These are phyloP conservation scores for Spermophilus dauricus DNA, from an alignment of 2,113 vertebrate genomes.

Conservation along the genomic window DNA sequence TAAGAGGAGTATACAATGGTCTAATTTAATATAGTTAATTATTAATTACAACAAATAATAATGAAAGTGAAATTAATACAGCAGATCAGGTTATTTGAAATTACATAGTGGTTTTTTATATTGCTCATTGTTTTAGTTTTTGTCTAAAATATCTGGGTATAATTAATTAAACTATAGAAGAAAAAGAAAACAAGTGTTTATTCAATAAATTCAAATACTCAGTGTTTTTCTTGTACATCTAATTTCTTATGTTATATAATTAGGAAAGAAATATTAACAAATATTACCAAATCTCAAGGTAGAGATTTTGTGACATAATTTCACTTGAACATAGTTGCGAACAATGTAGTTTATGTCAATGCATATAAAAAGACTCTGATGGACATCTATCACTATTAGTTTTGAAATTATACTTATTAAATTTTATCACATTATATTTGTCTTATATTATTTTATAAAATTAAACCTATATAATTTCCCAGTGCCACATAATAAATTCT, in stretches of 20 bases:
- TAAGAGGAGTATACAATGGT: neutral
- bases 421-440: neutral
- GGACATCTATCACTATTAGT: neutral
- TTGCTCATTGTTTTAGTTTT: neutral
- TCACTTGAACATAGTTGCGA: neutral
- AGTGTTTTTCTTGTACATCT: neutral
- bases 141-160: neutral
- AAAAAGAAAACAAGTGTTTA: neutral
- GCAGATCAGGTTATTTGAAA: neutral
- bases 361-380: neutral
- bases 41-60: neutral
- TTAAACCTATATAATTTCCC: conserved; percentile 21
- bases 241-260: neutral
- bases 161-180: neutral
- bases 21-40: neutral
- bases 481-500: neutral
- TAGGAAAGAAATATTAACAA: neutral
- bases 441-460: neutral
- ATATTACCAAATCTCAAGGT: neutral
- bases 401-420: neutral
- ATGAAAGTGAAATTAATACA: neutral
- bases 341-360: conserved; percentile 25
- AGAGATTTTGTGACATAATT: neutral
- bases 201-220: neutral
- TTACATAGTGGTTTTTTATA: neutral